phyloP scores from a whole-genome alignment of 2,888 invertebrate genomes.

The Diarsia mendica region DNA sequence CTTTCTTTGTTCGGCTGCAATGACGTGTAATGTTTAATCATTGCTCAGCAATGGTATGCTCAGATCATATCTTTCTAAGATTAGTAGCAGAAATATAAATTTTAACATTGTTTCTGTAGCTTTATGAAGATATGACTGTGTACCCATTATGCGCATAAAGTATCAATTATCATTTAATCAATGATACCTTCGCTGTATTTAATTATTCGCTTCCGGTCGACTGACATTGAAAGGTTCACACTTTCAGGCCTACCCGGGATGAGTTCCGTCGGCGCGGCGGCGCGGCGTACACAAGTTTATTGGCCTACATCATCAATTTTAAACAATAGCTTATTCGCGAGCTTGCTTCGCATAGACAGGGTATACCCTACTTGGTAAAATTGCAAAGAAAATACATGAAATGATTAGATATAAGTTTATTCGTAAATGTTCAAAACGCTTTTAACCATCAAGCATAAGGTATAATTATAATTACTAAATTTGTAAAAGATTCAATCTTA shows the following conservation, averaged over 20 bases:
- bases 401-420: constrained; percentile 3
- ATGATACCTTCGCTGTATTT: constrained; percentile 7
- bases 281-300: neutral
- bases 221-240: neutral
- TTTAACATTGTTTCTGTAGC: neutral
- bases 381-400: constrained; percentile 27
- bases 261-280: constrained; percentile 9
- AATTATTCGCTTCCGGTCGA: neutral
- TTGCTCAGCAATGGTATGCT: neutral
- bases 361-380: constrained; percentile 2
- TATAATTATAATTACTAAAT: constrained; percentile 37
- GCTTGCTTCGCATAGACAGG: neutral
- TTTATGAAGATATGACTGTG: neutral
- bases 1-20: neutral
- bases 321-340: neutral
- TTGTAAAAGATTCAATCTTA: constrained; percentile 44
- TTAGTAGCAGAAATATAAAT: neutral
- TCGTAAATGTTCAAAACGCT: constrained; percentile 16
- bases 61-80: neutral
- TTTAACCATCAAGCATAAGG: constrained; percentile 46
- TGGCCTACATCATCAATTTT: neutral
- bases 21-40: neutral
- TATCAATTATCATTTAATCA: neutral
- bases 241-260: neutral
- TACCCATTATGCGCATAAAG: neutral